Evolutionary conservation across 2,888 invertebrate genomes (phyloP).

Genomic region (Strigamia crassipes): DNA sequence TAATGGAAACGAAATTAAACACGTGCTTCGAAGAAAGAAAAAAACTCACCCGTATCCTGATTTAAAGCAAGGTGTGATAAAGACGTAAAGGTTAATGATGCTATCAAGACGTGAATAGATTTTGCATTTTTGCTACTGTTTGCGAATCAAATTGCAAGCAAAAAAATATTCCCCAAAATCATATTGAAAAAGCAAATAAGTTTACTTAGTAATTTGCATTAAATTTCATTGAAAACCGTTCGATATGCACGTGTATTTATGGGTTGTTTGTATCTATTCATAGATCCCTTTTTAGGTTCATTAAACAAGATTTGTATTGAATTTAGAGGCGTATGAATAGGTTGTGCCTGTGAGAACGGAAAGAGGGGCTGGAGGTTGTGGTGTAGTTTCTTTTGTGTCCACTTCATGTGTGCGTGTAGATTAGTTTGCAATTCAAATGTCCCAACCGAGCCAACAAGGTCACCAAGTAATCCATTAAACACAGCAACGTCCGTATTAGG

Average conservation of each 20-base stretch:
- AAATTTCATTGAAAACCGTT: not conserved
- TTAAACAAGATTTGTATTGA: slow-evolving; percentile 29
- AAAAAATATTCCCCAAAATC: too few species aligned
- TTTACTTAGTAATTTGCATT: not conserved
- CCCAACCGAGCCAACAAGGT: not conserved
- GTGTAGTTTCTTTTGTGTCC: slow-evolving; percentile 31
- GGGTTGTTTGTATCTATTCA: slow-evolving; percentile 7
- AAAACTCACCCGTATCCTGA: not conserved
- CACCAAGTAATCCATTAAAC: slow-evolving; percentile 27
- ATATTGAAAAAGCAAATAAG: not conserved
- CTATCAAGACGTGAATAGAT: not conserved
- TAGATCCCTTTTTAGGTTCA: slow-evolving; percentile 16
- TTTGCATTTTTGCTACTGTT: too few species aligned
- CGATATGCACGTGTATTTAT: not conserved
- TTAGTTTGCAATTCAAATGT: slow-evolving; percentile 29
- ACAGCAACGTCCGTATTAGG: slow-evolving; percentile 34
- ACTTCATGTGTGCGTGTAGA: not conserved
- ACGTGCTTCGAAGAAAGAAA: slow-evolving; percentile 1
- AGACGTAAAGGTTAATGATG: not conserved
- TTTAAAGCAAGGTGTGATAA: not conserved
- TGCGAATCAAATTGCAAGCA: too few species aligned
- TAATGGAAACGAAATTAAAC: not conserved
- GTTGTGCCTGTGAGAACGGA: not conserved
- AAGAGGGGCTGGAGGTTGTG: not conserved
- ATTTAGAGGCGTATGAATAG: slow-evolving; percentile 18